These are phyloP conservation scores for Papilio polytes DNA, from an alignment of 1,140 invertebrate genomes.

Conservation along the genomic window DNA sequence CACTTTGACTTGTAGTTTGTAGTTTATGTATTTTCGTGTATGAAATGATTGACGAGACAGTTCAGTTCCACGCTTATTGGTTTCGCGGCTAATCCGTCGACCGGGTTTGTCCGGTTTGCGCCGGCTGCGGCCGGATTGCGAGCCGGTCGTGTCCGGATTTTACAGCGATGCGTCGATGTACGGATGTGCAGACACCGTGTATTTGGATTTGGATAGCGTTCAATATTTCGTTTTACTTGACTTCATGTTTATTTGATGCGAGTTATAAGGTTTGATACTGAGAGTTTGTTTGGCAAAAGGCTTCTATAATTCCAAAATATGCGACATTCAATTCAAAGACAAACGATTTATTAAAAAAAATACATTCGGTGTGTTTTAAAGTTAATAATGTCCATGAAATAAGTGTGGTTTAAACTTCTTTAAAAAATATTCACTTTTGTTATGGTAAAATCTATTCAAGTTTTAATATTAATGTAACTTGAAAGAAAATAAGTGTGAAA, in stretches of 20 bases:
- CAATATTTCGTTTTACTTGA: constrained; percentile 29
- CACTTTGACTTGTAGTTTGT: neutral
- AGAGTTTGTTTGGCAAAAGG: neutral
- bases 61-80: constrained; percentile 26
- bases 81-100: constrained; percentile 45
- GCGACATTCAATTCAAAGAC: too few relatives aligned
- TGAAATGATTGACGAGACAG: constrained; percentile 11
- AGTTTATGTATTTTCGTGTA: neutral
- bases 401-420: neutral
- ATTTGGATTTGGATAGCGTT: constrained; percentile 44
- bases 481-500: constrained; percentile 17
- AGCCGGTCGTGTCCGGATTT: constrained; percentile 56
- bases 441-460: neutral
- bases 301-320: neutral
- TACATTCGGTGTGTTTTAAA: too few relatives aligned
- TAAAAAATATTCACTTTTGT: neutral
- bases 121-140: constrained; percentile 50
- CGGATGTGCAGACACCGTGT: constrained; percentile 56
- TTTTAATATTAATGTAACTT: constrained; percentile 13
- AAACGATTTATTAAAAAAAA: too few relatives aligned
- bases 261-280: neutral
- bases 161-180: constrained; percentile 54
- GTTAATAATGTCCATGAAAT: neutral
- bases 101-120: constrained; percentile 53
- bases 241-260: neutral